A percentile compares a stretch with the other conserved stretches of the same genome.
phyloP scores from a whole-genome alignment of 2,797 vertebrate genomes.

The Lepidocolaptes lacrymiger region DNA sequence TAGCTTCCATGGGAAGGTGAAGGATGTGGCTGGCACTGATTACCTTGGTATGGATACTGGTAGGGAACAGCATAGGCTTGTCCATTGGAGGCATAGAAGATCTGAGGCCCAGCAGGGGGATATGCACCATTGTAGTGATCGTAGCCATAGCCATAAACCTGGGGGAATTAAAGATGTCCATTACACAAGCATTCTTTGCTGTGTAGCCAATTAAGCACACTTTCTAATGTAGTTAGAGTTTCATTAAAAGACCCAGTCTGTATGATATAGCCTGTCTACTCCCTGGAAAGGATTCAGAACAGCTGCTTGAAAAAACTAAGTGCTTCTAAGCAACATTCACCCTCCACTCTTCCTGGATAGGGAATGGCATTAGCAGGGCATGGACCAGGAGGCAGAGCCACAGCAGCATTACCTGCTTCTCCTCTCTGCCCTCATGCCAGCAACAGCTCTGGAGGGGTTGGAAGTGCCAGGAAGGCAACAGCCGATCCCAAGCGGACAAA shows the following conservation, averaged over 20 bases:
- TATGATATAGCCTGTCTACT: not conserved
- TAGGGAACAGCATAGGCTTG: conserved; percentile 88
- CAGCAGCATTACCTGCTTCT: not conserved
- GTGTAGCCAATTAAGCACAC: not conserved
- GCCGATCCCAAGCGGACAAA: not conserved
- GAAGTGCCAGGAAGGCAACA: not conserved
- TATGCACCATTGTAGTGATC: conserved; percentile 83
- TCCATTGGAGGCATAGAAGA: conserved; percentile 87
- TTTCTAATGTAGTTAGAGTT: not conserved
- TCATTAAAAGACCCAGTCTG: not conserved
- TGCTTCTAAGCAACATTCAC: not conserved
- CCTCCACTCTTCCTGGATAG: not conserved
- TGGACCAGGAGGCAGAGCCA: not conserved
- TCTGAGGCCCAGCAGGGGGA: conserved; percentile 81
- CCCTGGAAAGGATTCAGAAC: not conserved
- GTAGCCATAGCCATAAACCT: conserved; percentile 88
- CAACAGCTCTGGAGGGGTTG: not conserved
- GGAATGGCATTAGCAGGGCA: not conserved
- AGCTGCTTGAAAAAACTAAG: not conserved
- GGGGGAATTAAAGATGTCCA: not conserved
- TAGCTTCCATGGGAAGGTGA: not conserved
- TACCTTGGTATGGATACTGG: conserved; percentile 87
- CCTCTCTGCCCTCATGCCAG: not conserved
- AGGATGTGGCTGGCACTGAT: not conserved
- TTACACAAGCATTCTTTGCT: not conserved